phyloP scores from a whole-genome alignment of 2,113 vertebrate species.

The Isichthys henryi region DNA sequence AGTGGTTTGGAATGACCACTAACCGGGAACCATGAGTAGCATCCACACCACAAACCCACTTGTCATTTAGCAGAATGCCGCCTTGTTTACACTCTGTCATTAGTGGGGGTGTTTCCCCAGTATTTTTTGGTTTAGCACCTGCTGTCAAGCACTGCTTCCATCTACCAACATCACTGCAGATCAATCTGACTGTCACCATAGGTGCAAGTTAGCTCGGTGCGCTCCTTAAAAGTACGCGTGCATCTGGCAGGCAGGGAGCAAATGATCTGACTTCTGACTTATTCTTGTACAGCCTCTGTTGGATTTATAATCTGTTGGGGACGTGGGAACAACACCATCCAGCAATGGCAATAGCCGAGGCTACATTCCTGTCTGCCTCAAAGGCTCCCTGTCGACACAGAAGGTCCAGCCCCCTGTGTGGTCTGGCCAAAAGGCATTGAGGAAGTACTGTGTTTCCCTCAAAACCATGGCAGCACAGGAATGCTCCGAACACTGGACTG shows the following conservation, averaged over 20 bases:
- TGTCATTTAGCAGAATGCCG: not conserved
- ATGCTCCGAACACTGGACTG: not conserved
- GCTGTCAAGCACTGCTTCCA: not conserved
- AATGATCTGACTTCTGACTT: not conserved
- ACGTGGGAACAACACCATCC: not conserved
- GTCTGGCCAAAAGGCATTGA: not conserved
- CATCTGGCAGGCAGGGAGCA: not conserved
- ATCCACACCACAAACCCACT: not conserved
- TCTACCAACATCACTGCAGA: not conserved
- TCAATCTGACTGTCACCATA: not conserved
- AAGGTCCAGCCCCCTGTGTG: not conserved
- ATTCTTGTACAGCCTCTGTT: not conserved
- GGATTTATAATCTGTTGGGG: no score
- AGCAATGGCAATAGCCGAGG: not conserved
- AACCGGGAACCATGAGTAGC: not conserved
- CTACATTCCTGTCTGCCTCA: not conserved
- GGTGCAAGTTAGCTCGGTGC: not conserved
- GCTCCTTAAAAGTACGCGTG: not conserved
- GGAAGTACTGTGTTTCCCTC: not conserved
- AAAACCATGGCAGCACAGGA: not conserved
- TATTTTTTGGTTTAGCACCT: not conserved
- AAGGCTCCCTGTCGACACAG: not conserved
- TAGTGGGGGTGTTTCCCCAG: not conserved
- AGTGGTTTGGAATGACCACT: not conserved
- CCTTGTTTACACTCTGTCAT: not conserved